Evolutionary conservation across 1,140 invertebrate genomes (phyloP), one percentile per base, ranked within the genome.

Genomic region (Drosophila lowei): DNA sequence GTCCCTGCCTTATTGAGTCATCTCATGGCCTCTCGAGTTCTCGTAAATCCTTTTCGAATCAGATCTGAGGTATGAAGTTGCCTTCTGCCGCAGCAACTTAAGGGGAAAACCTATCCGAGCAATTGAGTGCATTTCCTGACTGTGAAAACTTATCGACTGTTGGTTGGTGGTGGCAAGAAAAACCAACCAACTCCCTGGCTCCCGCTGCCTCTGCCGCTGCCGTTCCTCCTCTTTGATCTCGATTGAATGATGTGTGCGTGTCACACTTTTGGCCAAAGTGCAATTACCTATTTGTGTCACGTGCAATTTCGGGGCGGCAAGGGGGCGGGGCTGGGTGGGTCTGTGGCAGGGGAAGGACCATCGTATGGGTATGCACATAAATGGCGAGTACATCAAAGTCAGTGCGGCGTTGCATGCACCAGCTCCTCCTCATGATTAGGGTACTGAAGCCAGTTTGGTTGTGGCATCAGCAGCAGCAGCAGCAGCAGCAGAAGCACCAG

Each of bases 221-320:
- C 18, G 1, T 2, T 0, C 18, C 65, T 13, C 34, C 34, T 38
- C 34, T 38, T 67, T 34, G 66, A 57, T 68, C 66, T 48, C 50
- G 50, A 25, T 42, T 68, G 64, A 68, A 68, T 49, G 64, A 70
- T 68, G 66, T 57, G 52, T 55, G 44, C 46, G 60, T 53, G 49
- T 56, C 47, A 63, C 54, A 77, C 58, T 77, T 68, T 61, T n/a
- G 61, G 16, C 71, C 71, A 63, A 77, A 70, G 79, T 78, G 65
- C 74, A 83, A 83, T 83, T 83, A 83, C 71, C 75, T 71, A 78
- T 78, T 83, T 83, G 70, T 78, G 74, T 78, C 65, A 83, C 79
- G 74, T 83, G 78, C 78, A 67, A 57, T 58, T 61, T 42, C 9
- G 50, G 38, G 60, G 46, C 18, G 65, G 18, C 25, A n/a, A 18